Evolutionary conservation across 2,888 invertebrate genomes (phyloP).

Genomic region (Vanessa cardui): DNA sequence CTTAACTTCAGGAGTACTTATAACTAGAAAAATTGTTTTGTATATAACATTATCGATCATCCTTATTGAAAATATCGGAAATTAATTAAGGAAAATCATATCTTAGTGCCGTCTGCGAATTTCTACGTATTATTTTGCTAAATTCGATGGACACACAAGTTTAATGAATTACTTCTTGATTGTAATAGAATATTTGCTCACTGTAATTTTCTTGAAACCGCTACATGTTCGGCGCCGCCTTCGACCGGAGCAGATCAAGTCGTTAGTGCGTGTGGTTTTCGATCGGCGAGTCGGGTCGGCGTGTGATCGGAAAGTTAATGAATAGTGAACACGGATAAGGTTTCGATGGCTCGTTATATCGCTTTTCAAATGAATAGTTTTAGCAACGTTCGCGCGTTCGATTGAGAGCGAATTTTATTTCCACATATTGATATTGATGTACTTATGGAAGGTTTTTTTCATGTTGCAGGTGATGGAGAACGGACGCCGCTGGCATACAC

Average conservation of each 20-base stretch:
- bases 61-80: too few relatives aligned
- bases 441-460: too few relatives aligned
- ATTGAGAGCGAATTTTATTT: not conserved
- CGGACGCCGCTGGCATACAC: too few relatives aligned
- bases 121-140: too few relatives aligned
- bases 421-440: not conserved
- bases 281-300: constrained; percentile 21
- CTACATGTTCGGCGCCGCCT: not conserved
- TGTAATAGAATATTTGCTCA: not conserved
- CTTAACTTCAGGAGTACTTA: too few relatives aligned
- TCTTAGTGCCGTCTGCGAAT: too few relatives aligned
- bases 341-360: constrained; percentile 21
- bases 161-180: not conserved
- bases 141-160: too few relatives aligned
- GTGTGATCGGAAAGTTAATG: constrained; percentile 35
- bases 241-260: constrained; percentile 16
- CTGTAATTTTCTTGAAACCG: not conserved
- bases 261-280: constrained; percentile 32
- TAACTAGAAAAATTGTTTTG: too few relatives aligned
- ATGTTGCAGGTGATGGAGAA: too few relatives aligned
- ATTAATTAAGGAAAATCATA: too few relatives aligned
- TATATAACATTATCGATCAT: too few relatives aligned
- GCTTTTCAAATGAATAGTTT: constrained; percentile 15
- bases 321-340: constrained; percentile 31
- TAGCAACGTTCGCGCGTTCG: constrained; percentile 3